phyloP scores from a whole-genome alignment of 2,113 vertebrate species.

The Todiramphus saurophagus region DNA sequence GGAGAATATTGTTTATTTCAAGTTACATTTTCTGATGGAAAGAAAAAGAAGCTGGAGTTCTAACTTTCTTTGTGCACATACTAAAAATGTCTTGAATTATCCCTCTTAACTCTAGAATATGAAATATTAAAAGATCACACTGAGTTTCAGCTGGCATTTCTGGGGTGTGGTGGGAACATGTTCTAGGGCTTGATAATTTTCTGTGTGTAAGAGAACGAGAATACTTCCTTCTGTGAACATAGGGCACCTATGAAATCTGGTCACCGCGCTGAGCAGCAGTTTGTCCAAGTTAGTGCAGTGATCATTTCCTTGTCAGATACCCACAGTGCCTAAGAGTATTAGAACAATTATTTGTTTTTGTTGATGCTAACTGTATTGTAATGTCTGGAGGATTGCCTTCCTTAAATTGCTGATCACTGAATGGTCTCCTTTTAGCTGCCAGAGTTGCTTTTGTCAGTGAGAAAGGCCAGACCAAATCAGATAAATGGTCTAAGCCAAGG shows the following conservation, averaged over 20 bases:
- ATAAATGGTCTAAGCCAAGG: not conserved
- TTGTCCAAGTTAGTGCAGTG: not conserved
- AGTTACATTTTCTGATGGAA: not conserved
- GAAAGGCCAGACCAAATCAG: not conserved
- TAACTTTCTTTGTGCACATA: not conserved
- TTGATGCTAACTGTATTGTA: not conserved
- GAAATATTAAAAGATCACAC: not conserved
- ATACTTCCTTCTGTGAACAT: not conserved
- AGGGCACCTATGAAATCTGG: not conserved
- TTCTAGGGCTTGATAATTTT: not conserved
- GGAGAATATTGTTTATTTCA: not conserved
- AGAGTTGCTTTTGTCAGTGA: not conserved
- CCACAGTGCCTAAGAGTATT: not conserved
- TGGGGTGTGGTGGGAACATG: accelerated
- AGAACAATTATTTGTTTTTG: not conserved
- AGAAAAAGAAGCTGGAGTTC: not conserved
- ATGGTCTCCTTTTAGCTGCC: not conserved
- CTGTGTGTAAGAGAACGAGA: not conserved
- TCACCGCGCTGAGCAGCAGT: not conserved
- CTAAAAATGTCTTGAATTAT: not conserved
- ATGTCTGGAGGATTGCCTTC: not conserved
- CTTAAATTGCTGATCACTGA: not conserved
- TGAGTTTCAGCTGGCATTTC: not conserved
- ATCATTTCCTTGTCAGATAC: not conserved
- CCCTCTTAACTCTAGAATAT: not conserved